Base-by-base conservation (phyloP, 2,113 vertebrate species). In the Cottus gobio region DNA sequence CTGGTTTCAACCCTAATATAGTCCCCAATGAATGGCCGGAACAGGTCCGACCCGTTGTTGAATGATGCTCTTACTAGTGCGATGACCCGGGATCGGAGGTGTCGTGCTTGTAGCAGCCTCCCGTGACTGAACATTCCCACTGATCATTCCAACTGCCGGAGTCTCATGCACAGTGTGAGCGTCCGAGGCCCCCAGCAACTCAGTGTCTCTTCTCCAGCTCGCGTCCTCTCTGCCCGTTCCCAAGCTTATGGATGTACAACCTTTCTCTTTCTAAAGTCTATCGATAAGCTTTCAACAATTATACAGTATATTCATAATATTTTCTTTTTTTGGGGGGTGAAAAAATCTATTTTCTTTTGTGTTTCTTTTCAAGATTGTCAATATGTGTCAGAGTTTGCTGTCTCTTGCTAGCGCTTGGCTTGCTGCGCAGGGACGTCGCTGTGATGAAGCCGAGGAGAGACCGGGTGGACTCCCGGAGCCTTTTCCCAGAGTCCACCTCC, bases 261-360 rank as follows among this genome's bases (percentile, higher is more conserved):
- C 87, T 77, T 70, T 85, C 28, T 76, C 71, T 75, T 78, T 89
- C 71, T 82, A 54, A 87, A 79, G 83, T 91, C 82, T 91, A 85
- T 83, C 58, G 62, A 92, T 90, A 91, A 90, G 92, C 92, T 94
- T 91, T 88, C 82, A 78, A 88, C 79, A 82, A 50, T 81, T 90
- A 85, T 87, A 85, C 79, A 85, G 82, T 91, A 75, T 89, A 90
- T 81, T 70, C 81, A 87, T 71, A 58, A 56, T 79, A 61, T 84
- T 91, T 89, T 78, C 3, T 74, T 77, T 90, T 82, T 72, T 26
- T 48, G 39, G 39, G 39, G 11, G 39, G 74, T 52, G 89, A 73
- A 74, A 79, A 60, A 78, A n/a, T 28, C 68, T 82, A 54, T 39
- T 57, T 83, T 78, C 71, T 81, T 18, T 78, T 82, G 67, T 77